phyloP scores from a whole-genome alignment of 2,888 invertebrate species.

The Sisyra nigra region DNA sequence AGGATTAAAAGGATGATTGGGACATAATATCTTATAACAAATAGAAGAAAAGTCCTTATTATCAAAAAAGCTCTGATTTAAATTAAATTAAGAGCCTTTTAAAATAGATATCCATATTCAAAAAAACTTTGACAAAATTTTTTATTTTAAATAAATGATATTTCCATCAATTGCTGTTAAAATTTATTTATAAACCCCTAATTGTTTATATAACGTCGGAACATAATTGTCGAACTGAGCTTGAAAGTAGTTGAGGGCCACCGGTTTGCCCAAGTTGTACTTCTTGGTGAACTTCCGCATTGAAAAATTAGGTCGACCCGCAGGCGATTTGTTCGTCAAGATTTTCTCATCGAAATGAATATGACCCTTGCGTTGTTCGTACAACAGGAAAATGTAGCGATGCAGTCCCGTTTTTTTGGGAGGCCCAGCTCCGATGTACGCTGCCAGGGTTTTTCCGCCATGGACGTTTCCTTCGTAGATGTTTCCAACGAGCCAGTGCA shows the following conservation, averaged over 20 bases:
- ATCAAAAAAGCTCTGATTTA: too few species aligned
- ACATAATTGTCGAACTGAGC: slow-evolving; percentile 83
- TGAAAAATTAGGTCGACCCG: slow-evolving; percentile 42
- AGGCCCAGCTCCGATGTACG: slow-evolving; percentile 74
- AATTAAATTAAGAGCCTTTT: too few species aligned
- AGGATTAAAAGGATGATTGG: too few species aligned
- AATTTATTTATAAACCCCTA: slow-evolving; percentile 48
- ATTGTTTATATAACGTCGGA: slow-evolving; percentile 67
- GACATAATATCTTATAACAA: too few species aligned
- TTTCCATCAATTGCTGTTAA: too few species aligned
- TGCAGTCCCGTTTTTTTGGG: slow-evolving; percentile 50
- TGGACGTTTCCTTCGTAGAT: slow-evolving; percentile 55
- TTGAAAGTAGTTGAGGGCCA: slow-evolving; percentile 78
- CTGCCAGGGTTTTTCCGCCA: slow-evolving; percentile 56
- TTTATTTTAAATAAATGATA: too few species aligned
- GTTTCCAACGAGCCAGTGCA: slow-evolving; percentile 82
- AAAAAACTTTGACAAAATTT: too few species aligned
- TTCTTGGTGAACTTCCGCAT: slow-evolving; percentile 63
- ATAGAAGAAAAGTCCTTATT: too few species aligned
- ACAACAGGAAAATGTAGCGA: slow-evolving; percentile 51
- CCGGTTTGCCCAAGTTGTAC: slow-evolving; percentile 61
- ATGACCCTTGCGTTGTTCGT: slow-evolving; percentile 42
- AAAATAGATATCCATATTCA: too few species aligned
- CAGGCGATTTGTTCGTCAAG: slow-evolving; percentile 29
- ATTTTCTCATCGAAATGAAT: slow-evolving; percentile 32